Percentiles rank a stretch among this genome's conserved stretches.
Conservation (phyloP, 2,888 invertebrate species). For the Mythimna albipuncta region DNA sequence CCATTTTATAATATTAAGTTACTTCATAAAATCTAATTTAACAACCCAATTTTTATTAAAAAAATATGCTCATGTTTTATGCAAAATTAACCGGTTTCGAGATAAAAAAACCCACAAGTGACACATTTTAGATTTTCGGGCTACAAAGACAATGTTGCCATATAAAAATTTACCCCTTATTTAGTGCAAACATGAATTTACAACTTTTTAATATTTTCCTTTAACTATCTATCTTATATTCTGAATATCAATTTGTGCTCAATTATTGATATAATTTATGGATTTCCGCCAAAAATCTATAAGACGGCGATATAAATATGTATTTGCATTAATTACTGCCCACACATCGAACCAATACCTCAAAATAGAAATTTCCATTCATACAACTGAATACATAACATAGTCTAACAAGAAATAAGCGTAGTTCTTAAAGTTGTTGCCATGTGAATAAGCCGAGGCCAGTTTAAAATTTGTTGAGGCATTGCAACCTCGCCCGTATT, state of each 20-base stretch:
- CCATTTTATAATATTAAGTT: not conserved
- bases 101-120: too few relatives aligned
- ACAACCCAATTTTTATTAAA: too few relatives aligned
- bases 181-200: constrained; percentile 6
- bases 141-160: constrained; percentile 21
- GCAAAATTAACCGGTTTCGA: constrained; percentile 2
- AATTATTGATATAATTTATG: not conserved
- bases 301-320: constrained; percentile 4
- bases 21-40: not conserved
- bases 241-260: not conserved
- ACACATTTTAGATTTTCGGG: not conserved
- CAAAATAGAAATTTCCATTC: constrained; percentile 50
- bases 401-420: constrained; percentile 54
- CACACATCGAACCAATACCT: constrained; percentile 16
- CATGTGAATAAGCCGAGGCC: constrained; percentile 27
- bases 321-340: constrained; percentile 17
- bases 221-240: not conserved
- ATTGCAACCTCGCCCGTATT: constrained; percentile 28
- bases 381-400: constrained; percentile 58
- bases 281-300: not conserved
- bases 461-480: constrained; percentile 19
- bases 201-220: not conserved
- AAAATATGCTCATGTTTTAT: constrained; percentile 2
- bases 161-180: constrained; percentile 20
- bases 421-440: constrained; percentile 39